A percentile compares a stretch with the other conserved stretches of the same genome.
Conservation (phyloP, 2,113 vertebrate species). For the Rhadina sibilatrix region DNA sequence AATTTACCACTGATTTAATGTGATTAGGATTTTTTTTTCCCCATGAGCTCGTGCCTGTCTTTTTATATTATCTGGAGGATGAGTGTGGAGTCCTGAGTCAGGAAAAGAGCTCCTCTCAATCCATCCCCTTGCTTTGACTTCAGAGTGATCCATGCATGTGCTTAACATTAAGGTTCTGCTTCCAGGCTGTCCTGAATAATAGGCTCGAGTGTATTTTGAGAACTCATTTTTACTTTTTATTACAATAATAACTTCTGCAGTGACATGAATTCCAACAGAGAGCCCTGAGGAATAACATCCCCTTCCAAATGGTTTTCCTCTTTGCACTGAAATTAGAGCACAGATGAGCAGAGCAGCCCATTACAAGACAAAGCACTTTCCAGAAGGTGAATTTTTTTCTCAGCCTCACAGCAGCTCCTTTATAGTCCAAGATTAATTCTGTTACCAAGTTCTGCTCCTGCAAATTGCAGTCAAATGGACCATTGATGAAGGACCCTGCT, state of each 20-base stretch:
- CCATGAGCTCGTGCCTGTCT: not conserved
- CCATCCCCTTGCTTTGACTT: constrained; percentile 25
- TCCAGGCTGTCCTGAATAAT: constrained; percentile 48
- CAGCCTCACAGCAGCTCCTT: not conserved
- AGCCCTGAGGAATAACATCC: constrained; percentile 20
- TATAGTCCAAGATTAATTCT: constrained; percentile 1
- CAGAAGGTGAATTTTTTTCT: constrained; percentile 8
- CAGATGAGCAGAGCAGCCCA: not conserved
- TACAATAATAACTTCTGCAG: constrained; percentile 66
- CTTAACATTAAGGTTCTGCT: constrained; percentile 50
- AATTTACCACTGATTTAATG: constrained; percentile 39
- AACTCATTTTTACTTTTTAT: constrained; percentile 62
- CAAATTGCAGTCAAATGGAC: not conserved
- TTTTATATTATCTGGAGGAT: not conserved
- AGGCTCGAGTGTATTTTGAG: constrained; percentile 47
- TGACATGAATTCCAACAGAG: constrained; percentile 42
- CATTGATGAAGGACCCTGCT: not conserved
- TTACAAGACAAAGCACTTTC: constrained; percentile 29
- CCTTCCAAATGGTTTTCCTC: constrained; percentile 60
- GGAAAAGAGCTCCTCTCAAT: constrained; percentile 31
- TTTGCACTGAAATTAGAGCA: constrained; percentile 7
- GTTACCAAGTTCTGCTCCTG: not conserved
- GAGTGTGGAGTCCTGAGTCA: constrained; percentile 15
- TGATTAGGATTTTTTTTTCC: not conserved
- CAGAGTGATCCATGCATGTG: constrained; percentile 40